Percentiles rank a stretch among this genome's conserved stretches.
Evolutionary conservation across 1,140 invertebrate genomes (phyloP).

Genomic region (Luehdorfia chinensis): DNA sequence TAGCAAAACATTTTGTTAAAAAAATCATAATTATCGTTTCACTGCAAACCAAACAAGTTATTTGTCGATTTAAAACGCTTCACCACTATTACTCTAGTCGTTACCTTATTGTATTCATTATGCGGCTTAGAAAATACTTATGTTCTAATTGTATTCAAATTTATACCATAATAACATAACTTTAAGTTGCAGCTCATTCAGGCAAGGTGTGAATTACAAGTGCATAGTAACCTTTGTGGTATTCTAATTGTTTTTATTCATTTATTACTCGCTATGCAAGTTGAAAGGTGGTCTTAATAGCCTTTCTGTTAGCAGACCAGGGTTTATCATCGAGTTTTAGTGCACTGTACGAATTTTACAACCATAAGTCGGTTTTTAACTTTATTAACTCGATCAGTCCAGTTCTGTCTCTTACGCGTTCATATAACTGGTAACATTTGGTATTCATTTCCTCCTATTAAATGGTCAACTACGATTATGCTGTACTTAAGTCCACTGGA

Average conservation of each 20-base stretch:
- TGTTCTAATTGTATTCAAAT: slow-evolving; percentile 12
- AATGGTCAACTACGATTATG: background rate
- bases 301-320: slow-evolving; percentile 44
- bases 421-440: background rate
- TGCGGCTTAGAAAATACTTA: slow-evolving; percentile 13
- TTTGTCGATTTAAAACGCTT: slow-evolving; percentile 7
- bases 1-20: too few species aligned
- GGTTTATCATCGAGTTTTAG: slow-evolving; percentile 49
- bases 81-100: background rate
- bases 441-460: background rate
- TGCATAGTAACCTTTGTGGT: slow-evolving; percentile 10
- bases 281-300: slow-evolving; percentile 60
- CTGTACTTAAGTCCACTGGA: too few species aligned
- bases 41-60: too few species aligned
- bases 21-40: too few species aligned
- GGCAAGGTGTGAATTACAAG: background rate
- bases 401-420: background rate
- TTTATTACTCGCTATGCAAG: slow-evolving; percentile 51
- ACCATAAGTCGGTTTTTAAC: slow-evolving; percentile 38
- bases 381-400: slow-evolving; percentile 31
- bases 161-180: background rate
- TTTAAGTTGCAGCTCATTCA: slow-evolving; percentile 1
- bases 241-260: slow-evolving; percentile 63
- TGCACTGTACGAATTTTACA: slow-evolving; percentile 55
- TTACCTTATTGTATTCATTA: slow-evolving; percentile 1